Base-by-base conservation (phyloP, 2,888 invertebrate species). In the Synanthedon formicaeformis region DNA sequence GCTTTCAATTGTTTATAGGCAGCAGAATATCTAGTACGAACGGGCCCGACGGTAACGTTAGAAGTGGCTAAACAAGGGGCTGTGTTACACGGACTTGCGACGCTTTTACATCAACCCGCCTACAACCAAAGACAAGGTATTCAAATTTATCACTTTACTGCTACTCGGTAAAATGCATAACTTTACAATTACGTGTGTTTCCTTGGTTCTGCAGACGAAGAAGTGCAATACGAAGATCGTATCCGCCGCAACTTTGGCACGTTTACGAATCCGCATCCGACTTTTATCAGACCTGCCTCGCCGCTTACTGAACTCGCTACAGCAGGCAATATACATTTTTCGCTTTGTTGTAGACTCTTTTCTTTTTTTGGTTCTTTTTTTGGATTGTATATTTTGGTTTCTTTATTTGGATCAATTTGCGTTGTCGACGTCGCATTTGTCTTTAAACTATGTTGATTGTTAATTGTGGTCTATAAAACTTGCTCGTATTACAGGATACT, bases 61-160 rank as follows among this genome's bases (percentile, higher is more conserved):
- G 97, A 98, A 79, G 98, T 99, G 56, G 98, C 97, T 23, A 99
- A 99, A 81, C 97, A 98, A 78, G 99, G 98, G 51, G 99, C 99
- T 51, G 94, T 98, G 67, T 94, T 96, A 75, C 98, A 99, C 83
- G 99, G 99, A 27, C 88, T 99, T 53, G 97, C 97, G 13, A 96
- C 96, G 13, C 88, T 98, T 56, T 88, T 98, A 51, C 96, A 95
- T 64, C 97, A 97, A 75, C 97, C 97, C 11, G 74, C 84, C 0
- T 81, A 80, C 63, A 82, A 78, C 58, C 84, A 79, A 58, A 71
- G 78, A 54, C 58, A 92, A 58, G 92, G 59, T 60, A 50, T 16
- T 8, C 13, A 50, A 50, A 48, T 45, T n/a, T 45, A 13, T 1
- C 45, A n/a, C 11, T 45, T 45, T 13, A 34, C 34, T 34, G 34